phyloP scores from a whole-genome alignment of 2,888 invertebrate genomes.

The Calliphora vomitoria region DNA sequence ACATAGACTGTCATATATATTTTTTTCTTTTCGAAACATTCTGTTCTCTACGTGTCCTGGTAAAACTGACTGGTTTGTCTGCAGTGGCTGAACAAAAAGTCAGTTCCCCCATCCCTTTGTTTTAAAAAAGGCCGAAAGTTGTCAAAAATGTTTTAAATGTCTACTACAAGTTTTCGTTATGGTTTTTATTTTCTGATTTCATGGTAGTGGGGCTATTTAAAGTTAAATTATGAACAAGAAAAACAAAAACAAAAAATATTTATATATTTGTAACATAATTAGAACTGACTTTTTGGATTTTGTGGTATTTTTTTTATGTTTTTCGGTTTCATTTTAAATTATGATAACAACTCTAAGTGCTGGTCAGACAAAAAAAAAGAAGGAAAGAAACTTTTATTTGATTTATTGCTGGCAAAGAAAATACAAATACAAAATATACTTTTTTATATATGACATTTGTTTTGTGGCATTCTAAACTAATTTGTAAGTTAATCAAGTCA shows the following conservation, averaged over 20 bases:
- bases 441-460: slow-evolving; percentile 4
- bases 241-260: neutral
- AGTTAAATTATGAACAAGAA: slow-evolving; percentile 22
- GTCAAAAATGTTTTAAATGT: slow-evolving; percentile 24
- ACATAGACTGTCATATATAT: slow-evolving; percentile 8
- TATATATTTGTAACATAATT: slow-evolving; percentile 40
- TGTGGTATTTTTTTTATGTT: neutral
- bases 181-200: slow-evolving; percentile 24
- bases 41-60: neutral
- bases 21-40: neutral
- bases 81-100: neutral
- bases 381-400: neutral
- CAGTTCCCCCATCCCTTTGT: neutral
- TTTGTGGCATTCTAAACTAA: slow-evolving; percentile 8
- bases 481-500: slow-evolving; percentile 23
- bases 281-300: neutral
- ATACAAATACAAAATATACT: neutral
- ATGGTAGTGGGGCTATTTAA: slow-evolving; percentile 4
- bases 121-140: slow-evolving; percentile 21
- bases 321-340: slow-evolving; percentile 23
- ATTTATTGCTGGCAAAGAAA: slow-evolving; percentile 41
- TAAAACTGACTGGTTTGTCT: neutral
- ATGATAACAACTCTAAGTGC: slow-evolving; percentile 15
- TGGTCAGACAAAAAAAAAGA: neutral
- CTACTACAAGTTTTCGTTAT: slow-evolving; percentile 20